phyloP scores from a whole-genome alignment of 2,113 vertebrate species.

The Spilogale gracilis region DNA sequence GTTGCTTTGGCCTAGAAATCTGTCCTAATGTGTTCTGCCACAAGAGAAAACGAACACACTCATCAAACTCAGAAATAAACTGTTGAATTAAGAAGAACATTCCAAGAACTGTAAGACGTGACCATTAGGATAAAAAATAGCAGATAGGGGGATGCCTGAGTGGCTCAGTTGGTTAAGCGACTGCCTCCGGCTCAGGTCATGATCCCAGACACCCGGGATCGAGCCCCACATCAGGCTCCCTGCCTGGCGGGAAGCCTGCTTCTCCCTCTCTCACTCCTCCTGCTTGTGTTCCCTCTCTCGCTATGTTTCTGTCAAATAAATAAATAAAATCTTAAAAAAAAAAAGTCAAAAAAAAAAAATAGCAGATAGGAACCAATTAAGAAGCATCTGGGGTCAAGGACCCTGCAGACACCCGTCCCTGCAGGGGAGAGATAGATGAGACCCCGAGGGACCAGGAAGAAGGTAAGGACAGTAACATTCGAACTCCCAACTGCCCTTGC shows the following conservation, averaged over 20 bases:
- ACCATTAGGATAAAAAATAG: neutral
- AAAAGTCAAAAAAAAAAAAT: no score
- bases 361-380: no score
- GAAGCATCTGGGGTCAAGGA: neutral
- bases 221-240: no score
- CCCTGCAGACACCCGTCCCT: accelerated
- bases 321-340: no score
- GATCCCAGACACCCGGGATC: no score
- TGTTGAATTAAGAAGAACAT: neutral
- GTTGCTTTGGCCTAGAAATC: neutral
- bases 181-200: no score
- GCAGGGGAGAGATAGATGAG: neutral
- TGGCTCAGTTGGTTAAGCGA: no score
- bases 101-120: neutral
- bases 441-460: neutral
- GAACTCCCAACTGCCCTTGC: neutral
- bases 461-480: accelerated
- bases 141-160: no score
- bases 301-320: no score
- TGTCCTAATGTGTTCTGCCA: accelerated
- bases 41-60: neutral
- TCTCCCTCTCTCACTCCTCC: no score
- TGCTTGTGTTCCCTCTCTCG: no score
- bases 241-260: no score
- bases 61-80: neutral